Base-by-base conservation (phyloP, 2,888 invertebrate genomes). In the Schrankia costaestrigalis region DNA sequence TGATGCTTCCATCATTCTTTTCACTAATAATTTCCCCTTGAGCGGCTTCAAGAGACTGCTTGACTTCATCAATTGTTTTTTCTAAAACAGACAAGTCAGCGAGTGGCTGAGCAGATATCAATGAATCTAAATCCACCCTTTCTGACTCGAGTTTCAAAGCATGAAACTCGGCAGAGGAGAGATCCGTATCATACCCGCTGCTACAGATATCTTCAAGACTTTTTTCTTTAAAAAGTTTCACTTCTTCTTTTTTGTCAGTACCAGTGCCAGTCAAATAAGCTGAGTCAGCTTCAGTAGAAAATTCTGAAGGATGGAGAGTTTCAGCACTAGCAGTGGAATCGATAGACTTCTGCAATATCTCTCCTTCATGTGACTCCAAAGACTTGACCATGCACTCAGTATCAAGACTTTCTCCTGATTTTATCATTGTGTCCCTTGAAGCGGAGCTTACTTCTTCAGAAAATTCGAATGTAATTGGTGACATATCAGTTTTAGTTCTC, bases 51-150 rank as follows among this genome's bases (percentile, higher is more conserved):
- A 93, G 73, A 11, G 93, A 92, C 62, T 93, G 91, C 61, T 93
- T 91, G 24, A 92, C 91, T 82, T 93, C 93, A 57, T 92, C 91
- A 29, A 93, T 90, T 50, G 93, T 91, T 79, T 92, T 91, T 68
- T 92, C 91, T 37, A 92, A 90, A 63, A 91, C 83, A 63, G 86
- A 86, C 58, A 90, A 82, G 73, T 90, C 89, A 28, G 85, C 60
- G 36, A 89, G 75, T 60, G 85, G 82, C 56, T 88, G 80, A 68
- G 80, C 66, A 71, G 86, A 79, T 57, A 89, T 89, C 18, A 89
- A 71, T 54, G 89, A 82, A 78, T 87, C 85, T 48, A 77, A 77
- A 58, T 89, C 84, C 47, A 85, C 79, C 62, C 81, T 78, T 72
- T 88, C 85, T 68, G 81, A 75, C 61, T 89, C 86, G 69, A 83